A percentile compares a stretch with the other conserved stretches of the same genome.
Conservation (phyloP, 2,113 vertebrate genomes). For the Tachycineta bicolor region DNA sequence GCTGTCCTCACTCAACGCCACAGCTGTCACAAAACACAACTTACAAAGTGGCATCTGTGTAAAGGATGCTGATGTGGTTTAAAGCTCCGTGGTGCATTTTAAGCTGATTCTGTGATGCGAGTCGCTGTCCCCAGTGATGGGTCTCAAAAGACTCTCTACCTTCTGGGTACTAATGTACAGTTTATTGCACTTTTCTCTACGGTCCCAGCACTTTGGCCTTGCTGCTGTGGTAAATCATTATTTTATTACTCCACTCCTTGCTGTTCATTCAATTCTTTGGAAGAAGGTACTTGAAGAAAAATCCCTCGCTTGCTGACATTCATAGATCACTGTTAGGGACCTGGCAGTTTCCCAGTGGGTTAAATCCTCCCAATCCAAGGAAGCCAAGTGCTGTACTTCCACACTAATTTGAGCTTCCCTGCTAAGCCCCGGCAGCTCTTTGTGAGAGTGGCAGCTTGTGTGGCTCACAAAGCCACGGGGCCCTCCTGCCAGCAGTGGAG, state of each 20-base stretch:
- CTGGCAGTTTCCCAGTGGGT: background rate
- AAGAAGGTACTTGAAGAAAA: background rate
- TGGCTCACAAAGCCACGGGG: constrained; percentile 23
- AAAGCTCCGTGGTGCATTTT: background rate
- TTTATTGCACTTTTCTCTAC: background rate
- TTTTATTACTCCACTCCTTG: background rate
- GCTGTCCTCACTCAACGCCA: background rate
- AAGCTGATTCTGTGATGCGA: constrained; percentile 45
- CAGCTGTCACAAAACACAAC: constrained; percentile 43
- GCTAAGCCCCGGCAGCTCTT: constrained; percentile 19
- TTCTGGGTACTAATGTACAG: background rate
- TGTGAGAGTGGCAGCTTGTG: constrained; percentile 22
- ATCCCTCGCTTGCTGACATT: background rate
- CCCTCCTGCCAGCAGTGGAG: background rate
- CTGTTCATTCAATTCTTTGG: background rate
- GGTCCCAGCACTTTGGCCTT: background rate
- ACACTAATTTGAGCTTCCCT: constrained; percentile 39
- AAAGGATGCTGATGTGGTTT: constrained; percentile 1
- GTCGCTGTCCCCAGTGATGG: background rate
- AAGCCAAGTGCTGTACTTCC: background rate
- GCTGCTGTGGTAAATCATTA: background rate
- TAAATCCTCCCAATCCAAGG: background rate
- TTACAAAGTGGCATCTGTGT: constrained; percentile 16
- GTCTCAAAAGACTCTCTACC: background rate
- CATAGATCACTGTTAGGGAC: background rate